Percentiles rank a stretch among this genome's conserved stretches.
Evolutionary conservation across 1,140 invertebrate species (phyloP).

Genomic region (Anastatus disparis): DNA sequence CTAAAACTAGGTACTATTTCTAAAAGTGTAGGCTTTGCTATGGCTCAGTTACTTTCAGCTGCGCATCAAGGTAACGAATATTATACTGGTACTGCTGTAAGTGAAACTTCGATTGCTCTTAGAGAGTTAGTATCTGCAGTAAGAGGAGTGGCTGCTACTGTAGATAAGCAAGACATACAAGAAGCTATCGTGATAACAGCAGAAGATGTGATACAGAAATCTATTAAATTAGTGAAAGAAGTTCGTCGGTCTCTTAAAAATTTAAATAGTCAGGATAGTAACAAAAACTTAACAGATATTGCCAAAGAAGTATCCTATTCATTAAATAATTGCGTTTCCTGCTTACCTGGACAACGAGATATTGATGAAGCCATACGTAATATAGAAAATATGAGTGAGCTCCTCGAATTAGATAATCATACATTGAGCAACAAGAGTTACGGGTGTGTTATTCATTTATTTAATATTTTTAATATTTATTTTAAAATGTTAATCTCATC

Average conservation of each 20-base stretch:
- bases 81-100: conserved; percentile 84
- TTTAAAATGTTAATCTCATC: too few species aligned
- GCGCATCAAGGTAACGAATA: conserved; percentile 85
- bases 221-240: conserved; percentile 81
- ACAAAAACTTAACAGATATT: conserved; percentile 71
- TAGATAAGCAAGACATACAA: conserved; percentile 72
- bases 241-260: conserved; percentile 76
- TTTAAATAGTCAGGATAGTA: conserved; percentile 70
- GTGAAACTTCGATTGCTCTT: conserved; percentile 82
- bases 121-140: conserved; percentile 78
- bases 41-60: conserved; percentile 87
- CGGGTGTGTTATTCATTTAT: conserved; percentile 62
- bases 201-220: conserved; percentile 82
- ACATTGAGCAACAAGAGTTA: conserved; percentile 79
- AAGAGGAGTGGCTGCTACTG: conserved; percentile 77
- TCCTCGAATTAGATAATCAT: conserved; percentile 78
- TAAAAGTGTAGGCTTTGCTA: conserved; percentile 72
- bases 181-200: conserved; percentile 77
- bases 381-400: conserved; percentile 81
- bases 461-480: not conserved
- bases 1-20: conserved; percentile 76
- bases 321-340: conserved; percentile 77
- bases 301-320: conserved; percentile 74
- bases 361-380: conserved; percentile 86
- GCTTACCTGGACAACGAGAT: conserved; percentile 89